Evolutionary conservation across 1,140 invertebrate species (phyloP).

Genomic region (Drosophila gunungcola): DNA sequence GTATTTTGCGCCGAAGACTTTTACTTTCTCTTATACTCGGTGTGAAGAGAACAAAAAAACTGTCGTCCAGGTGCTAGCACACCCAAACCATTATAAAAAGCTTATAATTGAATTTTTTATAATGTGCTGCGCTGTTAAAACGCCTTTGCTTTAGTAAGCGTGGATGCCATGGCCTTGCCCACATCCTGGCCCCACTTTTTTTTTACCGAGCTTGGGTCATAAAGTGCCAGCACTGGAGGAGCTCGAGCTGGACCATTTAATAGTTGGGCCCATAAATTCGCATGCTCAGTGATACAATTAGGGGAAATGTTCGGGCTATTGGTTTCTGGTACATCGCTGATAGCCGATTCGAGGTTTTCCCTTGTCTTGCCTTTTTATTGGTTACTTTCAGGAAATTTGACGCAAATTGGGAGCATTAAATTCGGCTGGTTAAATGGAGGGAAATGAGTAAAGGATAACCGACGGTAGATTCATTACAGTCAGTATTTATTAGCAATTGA

Average conservation of each 20-base stretch:
- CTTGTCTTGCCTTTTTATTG: conserved; percentile 49
- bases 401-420: conserved; percentile 52
- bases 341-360: conserved; percentile 33
- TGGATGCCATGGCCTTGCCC: not conserved
- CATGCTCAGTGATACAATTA: conserved; percentile 64
- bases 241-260: conserved; percentile 33
- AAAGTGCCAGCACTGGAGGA: conserved; percentile 49
- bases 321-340: conserved; percentile 61
- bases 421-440: conserved; percentile 12
- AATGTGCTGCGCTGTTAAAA: conserved; percentile 54
- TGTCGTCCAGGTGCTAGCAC: conserved; percentile 39
- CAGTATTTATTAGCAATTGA: not conserved
- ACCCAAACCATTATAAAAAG: conserved; percentile 61
- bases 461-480: conserved; percentile 2
- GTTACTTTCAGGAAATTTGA: conserved; percentile 30
- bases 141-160: conserved; percentile 6
- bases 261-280: conserved; percentile 66
- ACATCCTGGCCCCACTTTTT: conserved; percentile 14
- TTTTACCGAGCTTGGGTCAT: conserved; percentile 28
- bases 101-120: conserved; percentile 79
- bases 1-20: too few relatives aligned
- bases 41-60: not conserved
- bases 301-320: conserved; percentile 57
- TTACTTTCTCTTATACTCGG: too few relatives aligned
- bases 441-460: not conserved